A percentile compares a stretch with the other conserved stretches of the same genome.
Conservation (phyloP, 2,113 vertebrate genomes). For the Setophaga kirtlandii region DNA sequence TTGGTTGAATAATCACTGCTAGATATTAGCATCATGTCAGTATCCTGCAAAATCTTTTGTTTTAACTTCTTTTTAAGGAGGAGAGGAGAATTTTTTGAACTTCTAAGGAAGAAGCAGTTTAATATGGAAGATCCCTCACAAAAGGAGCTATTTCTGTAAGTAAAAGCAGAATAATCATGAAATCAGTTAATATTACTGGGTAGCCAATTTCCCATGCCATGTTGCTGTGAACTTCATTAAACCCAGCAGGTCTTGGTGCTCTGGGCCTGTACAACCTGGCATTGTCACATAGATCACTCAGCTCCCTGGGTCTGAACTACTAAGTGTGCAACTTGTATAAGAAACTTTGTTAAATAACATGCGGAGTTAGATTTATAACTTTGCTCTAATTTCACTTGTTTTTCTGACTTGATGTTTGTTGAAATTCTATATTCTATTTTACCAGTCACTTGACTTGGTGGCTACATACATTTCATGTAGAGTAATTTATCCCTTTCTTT, state of each 20-base stretch:
- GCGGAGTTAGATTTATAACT: background rate
- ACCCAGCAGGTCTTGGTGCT: background rate
- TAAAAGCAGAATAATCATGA: slow-evolving; percentile 25
- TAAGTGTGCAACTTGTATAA: background rate
- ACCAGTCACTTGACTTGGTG: background rate
- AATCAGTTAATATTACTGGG: background rate
- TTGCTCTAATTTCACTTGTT: background rate
- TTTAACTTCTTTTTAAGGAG: slow-evolving; percentile 75
- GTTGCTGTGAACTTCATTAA: background rate
- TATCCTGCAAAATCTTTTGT: background rate
- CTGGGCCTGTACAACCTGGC: background rate
- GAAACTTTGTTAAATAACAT: background rate
- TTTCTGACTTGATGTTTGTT: background rate
- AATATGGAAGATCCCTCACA: slow-evolving; percentile 88
- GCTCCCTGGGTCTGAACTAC: background rate
- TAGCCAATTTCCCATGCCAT: background rate
- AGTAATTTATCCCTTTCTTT: background rate
- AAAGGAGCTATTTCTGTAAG: slow-evolving; percentile 91
- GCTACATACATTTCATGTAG: background rate
- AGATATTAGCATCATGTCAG: background rate
- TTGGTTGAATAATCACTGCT: background rate
- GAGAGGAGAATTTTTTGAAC: slow-evolving; percentile 92
- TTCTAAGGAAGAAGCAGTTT: slow-evolving; percentile 91
- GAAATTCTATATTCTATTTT: background rate
- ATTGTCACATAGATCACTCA: background rate